Percentiles rank a stretch among this genome's conserved stretches.
Conservation (phyloP, 2,888 invertebrate species). For the Platynereis dumerilii region DNA sequence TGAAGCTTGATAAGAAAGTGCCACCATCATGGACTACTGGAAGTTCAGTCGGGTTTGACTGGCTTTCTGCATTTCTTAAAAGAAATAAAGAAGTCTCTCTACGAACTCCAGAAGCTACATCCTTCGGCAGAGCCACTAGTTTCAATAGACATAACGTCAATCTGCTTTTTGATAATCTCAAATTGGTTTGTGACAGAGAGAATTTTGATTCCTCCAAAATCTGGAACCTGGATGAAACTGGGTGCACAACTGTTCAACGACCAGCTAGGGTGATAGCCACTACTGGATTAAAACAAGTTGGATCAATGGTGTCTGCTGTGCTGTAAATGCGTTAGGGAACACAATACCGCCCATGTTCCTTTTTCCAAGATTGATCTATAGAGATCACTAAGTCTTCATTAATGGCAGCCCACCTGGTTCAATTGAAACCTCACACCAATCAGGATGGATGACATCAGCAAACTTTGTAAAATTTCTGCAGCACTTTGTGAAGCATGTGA, state of each 20-base stretch:
- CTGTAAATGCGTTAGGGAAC: slow-evolving; percentile 28
- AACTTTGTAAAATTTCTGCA: no score
- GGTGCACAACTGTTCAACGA: slow-evolving; percentile 18
- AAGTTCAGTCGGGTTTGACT: neutral
- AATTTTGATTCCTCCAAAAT: slow-evolving; percentile 6
- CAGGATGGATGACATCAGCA: no score
- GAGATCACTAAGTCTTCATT: no score
- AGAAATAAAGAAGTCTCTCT: slow-evolving; percentile 7
- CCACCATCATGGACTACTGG: no score
- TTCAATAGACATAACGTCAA: slow-evolving; percentile 15
- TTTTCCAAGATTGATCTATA: slow-evolving; percentile 13
- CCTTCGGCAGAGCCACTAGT: neutral
- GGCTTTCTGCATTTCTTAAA: neutral
- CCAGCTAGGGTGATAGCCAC: slow-evolving; percentile 10
- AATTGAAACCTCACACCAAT: no score
- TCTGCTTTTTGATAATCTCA: slow-evolving; percentile 11
- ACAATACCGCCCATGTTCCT: slow-evolving; percentile 23
- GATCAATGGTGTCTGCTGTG: slow-evolving; percentile 15
- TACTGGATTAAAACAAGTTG: slow-evolving; percentile 8
- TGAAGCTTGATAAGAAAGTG: no score
- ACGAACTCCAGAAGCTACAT: slow-evolving; percentile 17
- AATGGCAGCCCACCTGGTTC: no score
- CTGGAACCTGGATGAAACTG: slow-evolving; percentile 25
- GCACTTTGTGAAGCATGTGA: no score
- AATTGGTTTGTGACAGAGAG: neutral